Conservation (phyloP, 2,888 invertebrate species). For the Ochropleura leucogaster region DNA sequence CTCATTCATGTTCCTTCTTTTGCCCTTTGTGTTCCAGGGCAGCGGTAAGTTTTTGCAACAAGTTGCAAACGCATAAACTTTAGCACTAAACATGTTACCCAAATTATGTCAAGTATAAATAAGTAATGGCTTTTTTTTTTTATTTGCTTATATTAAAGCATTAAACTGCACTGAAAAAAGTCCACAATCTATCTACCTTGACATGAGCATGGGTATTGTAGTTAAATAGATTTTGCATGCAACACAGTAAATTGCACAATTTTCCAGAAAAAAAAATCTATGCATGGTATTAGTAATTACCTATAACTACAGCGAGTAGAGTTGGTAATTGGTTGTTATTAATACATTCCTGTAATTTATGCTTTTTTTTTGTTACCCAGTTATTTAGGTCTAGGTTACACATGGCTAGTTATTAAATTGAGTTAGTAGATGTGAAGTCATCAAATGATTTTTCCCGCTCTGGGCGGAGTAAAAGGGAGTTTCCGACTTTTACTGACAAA, state of each 20-base stretch:
- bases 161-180: neutral
- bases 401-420: too few relatives aligned
- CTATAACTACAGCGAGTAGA: neutral
- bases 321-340: neutral
- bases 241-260: conserved; percentile 23
- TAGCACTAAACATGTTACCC: too few relatives aligned
- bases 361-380: neutral
- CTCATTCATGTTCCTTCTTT: too few relatives aligned
- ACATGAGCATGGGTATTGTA: neutral
- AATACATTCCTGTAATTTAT: neutral
- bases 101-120: neutral
- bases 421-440: neutral
- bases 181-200: neutral
- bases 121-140: neutral
- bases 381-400: neutral
- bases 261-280: conserved; percentile 17
- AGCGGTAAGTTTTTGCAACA: too few relatives aligned
- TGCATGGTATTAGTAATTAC: neutral
- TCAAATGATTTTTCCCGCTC: too few relatives aligned
- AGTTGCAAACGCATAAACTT: too few relatives aligned
- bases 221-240: conserved; percentile 12
- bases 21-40: too few relatives aligned
- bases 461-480: too few relatives aligned
- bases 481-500: too few relatives aligned
- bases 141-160: neutral